Conservation (phyloP, 2,113 vertebrate genomes). For the Natator depressus region DNA sequence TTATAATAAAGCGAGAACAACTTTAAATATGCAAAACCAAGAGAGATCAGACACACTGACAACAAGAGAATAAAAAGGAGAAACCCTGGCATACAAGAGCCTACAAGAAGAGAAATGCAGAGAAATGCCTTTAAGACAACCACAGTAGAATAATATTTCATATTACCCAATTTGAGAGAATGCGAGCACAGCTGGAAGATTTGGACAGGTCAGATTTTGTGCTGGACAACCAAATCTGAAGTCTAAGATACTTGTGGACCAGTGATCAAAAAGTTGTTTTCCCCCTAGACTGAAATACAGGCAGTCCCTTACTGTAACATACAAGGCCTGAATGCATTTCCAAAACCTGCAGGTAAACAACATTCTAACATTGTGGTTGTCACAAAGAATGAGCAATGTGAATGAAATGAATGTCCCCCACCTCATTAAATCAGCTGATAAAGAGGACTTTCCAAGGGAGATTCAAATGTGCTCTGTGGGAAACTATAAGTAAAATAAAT, state of each 20-base stretch:
- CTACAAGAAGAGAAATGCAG: not conserved
- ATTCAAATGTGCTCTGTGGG: not conserved
- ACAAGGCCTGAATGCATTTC: not conserved
- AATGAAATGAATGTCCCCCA: not conserved
- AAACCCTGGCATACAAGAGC: not conserved
- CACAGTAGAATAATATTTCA: slow-evolving; percentile 9
- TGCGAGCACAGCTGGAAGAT: not conserved
- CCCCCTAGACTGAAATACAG: fast-evolving
- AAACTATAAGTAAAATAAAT: not conserved
- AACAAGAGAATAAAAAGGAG: not conserved
- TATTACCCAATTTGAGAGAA: slow-evolving; percentile 29
- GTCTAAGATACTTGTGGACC: not conserved
- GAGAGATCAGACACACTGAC: not conserved
- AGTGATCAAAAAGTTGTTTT: not conserved
- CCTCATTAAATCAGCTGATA: not conserved
- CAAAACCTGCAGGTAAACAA: not conserved
- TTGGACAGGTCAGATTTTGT: not conserved
- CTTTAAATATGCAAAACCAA: not conserved
- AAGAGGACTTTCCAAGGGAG: not conserved
- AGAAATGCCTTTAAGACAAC: not conserved
- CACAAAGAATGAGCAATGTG: not conserved
- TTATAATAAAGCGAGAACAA: not conserved
- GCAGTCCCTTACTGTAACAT: not conserved
- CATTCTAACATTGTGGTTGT: fast-evolving
- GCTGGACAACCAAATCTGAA: not conserved